These are phyloP conservation scores for Lagria hirta DNA, from an alignment of 2,888 invertebrate species.

Conservation along the genomic window DNA sequence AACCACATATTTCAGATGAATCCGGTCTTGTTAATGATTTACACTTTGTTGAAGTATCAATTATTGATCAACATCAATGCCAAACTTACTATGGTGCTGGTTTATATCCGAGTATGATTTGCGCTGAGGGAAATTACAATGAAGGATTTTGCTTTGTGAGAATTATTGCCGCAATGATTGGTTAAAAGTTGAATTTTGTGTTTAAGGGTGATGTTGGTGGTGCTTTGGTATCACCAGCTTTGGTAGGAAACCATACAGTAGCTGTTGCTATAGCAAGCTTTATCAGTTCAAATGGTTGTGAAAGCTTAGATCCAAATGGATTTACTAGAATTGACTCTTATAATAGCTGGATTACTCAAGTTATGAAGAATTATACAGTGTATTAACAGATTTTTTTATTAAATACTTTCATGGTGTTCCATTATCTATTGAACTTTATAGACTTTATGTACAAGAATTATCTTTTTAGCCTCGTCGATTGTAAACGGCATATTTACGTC, in stretches of 20 bases:
- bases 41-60: neutral
- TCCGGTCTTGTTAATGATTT: constrained; percentile 2
- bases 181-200: neutral
- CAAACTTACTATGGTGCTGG: constrained; percentile 1
- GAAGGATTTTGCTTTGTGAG: constrained; percentile 6
- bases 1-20: too few relatives aligned
- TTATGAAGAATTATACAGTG: too few relatives aligned
- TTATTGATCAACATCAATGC: neutral
- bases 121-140: constrained; percentile 6
- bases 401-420: too few relatives aligned
- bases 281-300: constrained; percentile 8
- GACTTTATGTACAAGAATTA: too few relatives aligned
- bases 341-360: constrained; percentile 7
- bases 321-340: constrained; percentile 13
- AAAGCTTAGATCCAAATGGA: constrained; percentile 12
- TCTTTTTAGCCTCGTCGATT: too few relatives aligned
- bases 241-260: constrained; percentile 3
- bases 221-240: constrained; percentile 5
- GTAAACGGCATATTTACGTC: too few relatives aligned
- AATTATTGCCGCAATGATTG: too few relatives aligned
- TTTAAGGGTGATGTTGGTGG: constrained; percentile 14
- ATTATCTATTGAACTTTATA: too few relatives aligned
- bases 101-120: constrained; percentile 2
- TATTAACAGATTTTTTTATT: too few relatives aligned
- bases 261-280: constrained; percentile 11